Conservation (phyloP, 2,113 vertebrate genomes). For the Pseudorectes ferrugineus region DNA sequence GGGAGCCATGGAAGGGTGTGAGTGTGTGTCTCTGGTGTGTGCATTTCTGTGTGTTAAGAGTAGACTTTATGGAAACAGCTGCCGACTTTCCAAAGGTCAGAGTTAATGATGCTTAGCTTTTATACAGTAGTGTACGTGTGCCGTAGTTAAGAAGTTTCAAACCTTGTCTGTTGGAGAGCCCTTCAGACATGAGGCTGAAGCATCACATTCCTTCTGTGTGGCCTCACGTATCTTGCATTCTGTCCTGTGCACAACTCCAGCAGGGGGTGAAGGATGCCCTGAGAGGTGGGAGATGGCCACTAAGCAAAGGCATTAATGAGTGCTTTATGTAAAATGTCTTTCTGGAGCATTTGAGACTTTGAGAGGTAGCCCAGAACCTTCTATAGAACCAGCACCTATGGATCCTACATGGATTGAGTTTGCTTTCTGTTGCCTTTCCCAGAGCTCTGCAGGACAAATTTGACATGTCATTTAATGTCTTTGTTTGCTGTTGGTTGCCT, state of each 20-base stretch:
- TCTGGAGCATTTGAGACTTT: not conserved
- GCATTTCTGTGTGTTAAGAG: not conserved
- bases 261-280: not conserved
- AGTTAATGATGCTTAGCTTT: not conserved
- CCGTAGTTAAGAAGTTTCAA: not conserved
- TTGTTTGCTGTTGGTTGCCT: not conserved
- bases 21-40: not conserved
- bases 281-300: not conserved
- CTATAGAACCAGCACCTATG: not conserved
- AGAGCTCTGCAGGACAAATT: not conserved
- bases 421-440: not conserved
- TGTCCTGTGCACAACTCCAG: rapidly evolving
- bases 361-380: not conserved
- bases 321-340: not conserved
- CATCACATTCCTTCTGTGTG: rapidly evolving
- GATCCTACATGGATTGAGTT: not conserved
- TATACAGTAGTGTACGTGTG: not conserved
- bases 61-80: not conserved
- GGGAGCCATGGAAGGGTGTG: not conserved
- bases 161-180: not conserved
- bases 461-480: not conserved
- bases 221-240: not conserved
- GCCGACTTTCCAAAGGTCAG: not conserved
- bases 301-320: not conserved
- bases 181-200: not conserved